These are phyloP conservation scores for Vanessa cardui DNA, from an alignment of 2,888 invertebrate genomes.

Conservation along the genomic window DNA sequence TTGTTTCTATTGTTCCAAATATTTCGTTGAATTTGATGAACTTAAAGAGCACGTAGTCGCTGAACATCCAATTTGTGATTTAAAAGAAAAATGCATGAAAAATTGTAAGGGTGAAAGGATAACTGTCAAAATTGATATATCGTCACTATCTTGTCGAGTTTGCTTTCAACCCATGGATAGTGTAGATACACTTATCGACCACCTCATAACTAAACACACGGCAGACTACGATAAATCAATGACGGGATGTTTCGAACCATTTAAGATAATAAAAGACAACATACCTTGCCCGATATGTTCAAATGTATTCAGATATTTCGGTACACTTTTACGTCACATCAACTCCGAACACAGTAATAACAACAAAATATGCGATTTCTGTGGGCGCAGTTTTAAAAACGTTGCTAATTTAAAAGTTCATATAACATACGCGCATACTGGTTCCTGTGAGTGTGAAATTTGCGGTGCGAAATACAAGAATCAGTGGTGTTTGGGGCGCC, in stretches of 20 bases:
- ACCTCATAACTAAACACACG: constrained; percentile 61
- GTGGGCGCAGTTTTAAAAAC: constrained; percentile 66
- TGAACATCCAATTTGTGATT: constrained; percentile 67
- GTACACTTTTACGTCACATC: constrained; percentile 65
- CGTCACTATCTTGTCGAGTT: constrained; percentile 61
- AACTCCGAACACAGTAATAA: constrained; percentile 71
- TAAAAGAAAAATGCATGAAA: constrained; percentile 66
- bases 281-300: constrained; percentile 68
- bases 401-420: constrained; percentile 67
- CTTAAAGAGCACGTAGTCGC: constrained; percentile 59
- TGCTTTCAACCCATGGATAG: constrained; percentile 54
- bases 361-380: constrained; percentile 71
- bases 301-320: constrained; percentile 65
- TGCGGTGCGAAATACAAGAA: constrained; percentile 69
- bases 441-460: constrained; percentile 61
- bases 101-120: constrained; percentile 70
- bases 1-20: constrained; percentile 71
- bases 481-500: constrained; percentile 65
- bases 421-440: constrained; percentile 65
- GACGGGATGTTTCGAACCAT: constrained; percentile 65
- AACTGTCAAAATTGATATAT: constrained; percentile 66
- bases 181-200: constrained; percentile 63
- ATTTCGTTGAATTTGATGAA: constrained; percentile 67
- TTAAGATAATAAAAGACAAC: constrained; percentile 65
- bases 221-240: constrained; percentile 67